phyloP scores from a whole-genome alignment of 2,797 vertebrate species.

The Crocodylus rhombifer region DNA sequence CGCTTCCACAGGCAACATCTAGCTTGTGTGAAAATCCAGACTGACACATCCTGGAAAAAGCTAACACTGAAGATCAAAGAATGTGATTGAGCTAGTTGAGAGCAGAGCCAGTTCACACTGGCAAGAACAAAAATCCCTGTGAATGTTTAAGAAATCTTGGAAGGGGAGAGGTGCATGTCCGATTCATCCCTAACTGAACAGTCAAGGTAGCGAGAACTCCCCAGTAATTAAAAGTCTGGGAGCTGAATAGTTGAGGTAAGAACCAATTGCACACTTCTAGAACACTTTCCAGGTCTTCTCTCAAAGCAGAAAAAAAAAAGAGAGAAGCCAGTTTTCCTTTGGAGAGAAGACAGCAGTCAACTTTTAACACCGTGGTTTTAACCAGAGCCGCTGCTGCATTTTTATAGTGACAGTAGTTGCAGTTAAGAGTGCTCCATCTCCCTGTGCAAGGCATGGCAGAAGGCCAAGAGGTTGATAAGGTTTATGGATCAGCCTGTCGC shows the following conservation, averaged over 20 bases:
- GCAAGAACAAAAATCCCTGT: too few relatives aligned
- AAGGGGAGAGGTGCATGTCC: background rate
- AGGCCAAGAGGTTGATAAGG: background rate
- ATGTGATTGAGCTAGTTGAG: too few relatives aligned
- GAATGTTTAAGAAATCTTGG: background rate
- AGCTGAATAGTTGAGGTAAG: fast-evolving
- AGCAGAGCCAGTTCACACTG: too few relatives aligned
- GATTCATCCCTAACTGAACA: background rate
- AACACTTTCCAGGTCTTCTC: background rate
- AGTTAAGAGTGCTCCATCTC: background rate
- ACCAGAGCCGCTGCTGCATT: constrained; percentile 49
- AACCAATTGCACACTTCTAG: background rate
- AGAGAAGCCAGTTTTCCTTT: background rate
- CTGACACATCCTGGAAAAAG: too few relatives aligned
- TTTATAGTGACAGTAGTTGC: fast-evolving
- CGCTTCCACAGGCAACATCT: too few relatives aligned
- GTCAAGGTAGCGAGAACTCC: fast-evolving
- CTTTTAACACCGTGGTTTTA: constrained; percentile 57
- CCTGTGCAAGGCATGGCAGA: background rate
- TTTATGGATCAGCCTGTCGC: background rate
- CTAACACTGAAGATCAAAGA: too few relatives aligned
- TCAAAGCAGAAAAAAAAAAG: background rate
- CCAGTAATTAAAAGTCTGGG: background rate
- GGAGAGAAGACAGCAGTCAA: constrained; percentile 31
- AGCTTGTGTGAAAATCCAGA: too few relatives aligned